Percentiles rank a stretch among this genome's conserved stretches.
Evolutionary conservation across 2,888 invertebrate genomes (phyloP).

Genomic region (Parascotia fuliginaria): DNA sequence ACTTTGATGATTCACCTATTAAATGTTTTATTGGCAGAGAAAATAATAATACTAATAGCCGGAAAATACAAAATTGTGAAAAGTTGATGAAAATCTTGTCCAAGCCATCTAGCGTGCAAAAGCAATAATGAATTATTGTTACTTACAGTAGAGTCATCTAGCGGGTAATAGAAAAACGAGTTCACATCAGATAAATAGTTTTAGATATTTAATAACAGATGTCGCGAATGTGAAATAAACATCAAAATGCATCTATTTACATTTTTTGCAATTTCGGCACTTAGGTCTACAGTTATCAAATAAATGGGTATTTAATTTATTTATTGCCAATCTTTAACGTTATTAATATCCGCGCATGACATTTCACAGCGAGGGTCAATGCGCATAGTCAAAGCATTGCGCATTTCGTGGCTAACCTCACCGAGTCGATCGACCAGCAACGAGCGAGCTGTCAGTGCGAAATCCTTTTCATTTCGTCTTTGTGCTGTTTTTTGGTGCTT

Average conservation of each 20-base stretch:
- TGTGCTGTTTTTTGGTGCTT: slow-evolving; percentile 80
- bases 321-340: slow-evolving; percentile 1
- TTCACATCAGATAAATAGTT: neutral
- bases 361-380: slow-evolving; percentile 69
- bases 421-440: slow-evolving; percentile 70
- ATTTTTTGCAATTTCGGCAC: slow-evolving; percentile 9
- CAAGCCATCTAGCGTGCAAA: no score
- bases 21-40: no score
- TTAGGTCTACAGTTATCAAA: neutral
- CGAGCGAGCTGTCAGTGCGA: slow-evolving; percentile 65
- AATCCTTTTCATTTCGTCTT: slow-evolving; percentile 65
- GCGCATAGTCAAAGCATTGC: slow-evolving; percentile 86
- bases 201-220: slow-evolving; percentile 46
- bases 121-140: no score
- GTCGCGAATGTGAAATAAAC: slow-evolving; percentile 23
- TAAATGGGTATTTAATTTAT: slow-evolving; percentile 2
- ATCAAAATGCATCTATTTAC: slow-evolving; percentile 14
- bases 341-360: slow-evolving; percentile 72
- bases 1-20: no score
- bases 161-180: slow-evolving; percentile 31
- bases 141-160: slow-evolving; percentile 26
- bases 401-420: slow-evolving; percentile 79
- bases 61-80: no score
- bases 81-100: no score
- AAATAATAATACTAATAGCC: no score